Evolutionary conservation across 2,888 invertebrate genomes (phyloP), one percentile per base, ranked within the genome.

Genomic region (Brenthis daphne): DNA sequence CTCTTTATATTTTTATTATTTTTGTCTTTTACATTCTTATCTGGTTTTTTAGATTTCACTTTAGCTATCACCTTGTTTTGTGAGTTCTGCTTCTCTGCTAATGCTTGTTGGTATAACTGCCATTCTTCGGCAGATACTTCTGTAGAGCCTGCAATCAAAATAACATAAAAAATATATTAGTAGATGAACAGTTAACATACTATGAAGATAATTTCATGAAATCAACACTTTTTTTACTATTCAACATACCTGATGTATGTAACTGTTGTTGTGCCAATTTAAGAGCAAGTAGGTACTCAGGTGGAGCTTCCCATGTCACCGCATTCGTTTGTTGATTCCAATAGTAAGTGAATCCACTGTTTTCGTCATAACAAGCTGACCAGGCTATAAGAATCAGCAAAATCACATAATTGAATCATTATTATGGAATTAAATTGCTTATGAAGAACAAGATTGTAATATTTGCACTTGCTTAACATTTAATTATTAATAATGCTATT

Each of bases 301-400:
- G 88, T 0, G 94, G 94, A n/a, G 94, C 93, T 74, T 94, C 94
- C 94, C 94, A 94, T 0, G 94, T 94, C 13, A 94, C 94, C 37
- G 93, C 93, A 82, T 94, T 94, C 1, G 94, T 94, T 58, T 89
- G 85, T 73, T 94, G 90, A 80, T 94, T 94, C 94, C 94, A 94
- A 78, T 94, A 94, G 80, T 94, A 94, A 3, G 93, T 93, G 80
- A 93, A 94, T 0, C 94, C 94, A 68, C 94, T 93, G 70, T 84
- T 83, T 72, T 94, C 93, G 81, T 94, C 94, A 65, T 94, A 93
- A 73, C 94, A 94, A 8, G 94, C 94, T 65, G 94, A 94, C 94
- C 94, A 94, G 1, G 92, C 94, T 94, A 83, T 2, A 79, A 77
- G 63, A 47, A 51, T 50, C 2, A 6, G 13, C 3, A 64, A 51